Evolutionary conservation across 1,140 invertebrate species (phyloP).

Genomic region (Nephotettix cincticeps): DNA sequence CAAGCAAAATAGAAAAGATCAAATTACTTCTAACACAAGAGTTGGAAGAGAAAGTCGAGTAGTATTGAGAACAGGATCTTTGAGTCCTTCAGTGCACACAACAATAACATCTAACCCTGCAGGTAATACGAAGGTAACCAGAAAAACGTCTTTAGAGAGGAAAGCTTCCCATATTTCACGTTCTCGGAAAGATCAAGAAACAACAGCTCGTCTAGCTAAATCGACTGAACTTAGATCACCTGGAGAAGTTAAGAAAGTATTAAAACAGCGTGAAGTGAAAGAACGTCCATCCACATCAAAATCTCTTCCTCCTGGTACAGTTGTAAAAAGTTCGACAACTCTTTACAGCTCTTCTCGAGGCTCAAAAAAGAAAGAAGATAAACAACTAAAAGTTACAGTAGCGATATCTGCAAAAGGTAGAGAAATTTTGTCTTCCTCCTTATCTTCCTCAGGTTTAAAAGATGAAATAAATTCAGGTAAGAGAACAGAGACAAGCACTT

Average conservation of each 20-base stretch:
- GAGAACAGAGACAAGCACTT: slow-evolving; percentile 40
- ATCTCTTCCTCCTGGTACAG: slow-evolving; percentile 42
- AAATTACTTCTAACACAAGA: background rate
- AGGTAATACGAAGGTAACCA: background rate
- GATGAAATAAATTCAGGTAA: slow-evolving; percentile 34
- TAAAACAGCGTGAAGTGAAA: slow-evolving; percentile 48
- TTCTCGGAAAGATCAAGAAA: slow-evolving; percentile 13
- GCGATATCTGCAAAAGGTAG: slow-evolving; percentile 52
- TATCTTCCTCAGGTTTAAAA: slow-evolving; percentile 25
- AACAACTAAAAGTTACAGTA: slow-evolving; percentile 50
- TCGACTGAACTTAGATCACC: slow-evolving; percentile 58
- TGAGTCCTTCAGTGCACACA: slow-evolving; percentile 18
- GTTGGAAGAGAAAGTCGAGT: slow-evolving; percentile 5
- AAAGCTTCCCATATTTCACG: background rate
- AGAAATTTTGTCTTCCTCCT: slow-evolving; percentile 46
- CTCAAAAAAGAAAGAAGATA: slow-evolving; percentile 48
- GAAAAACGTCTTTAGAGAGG: slow-evolving; percentile 10
- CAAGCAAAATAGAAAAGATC: background rate
- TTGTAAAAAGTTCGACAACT: slow-evolving; percentile 48
- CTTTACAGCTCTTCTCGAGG: slow-evolving; percentile 46
- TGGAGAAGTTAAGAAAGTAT: slow-evolving; percentile 57
- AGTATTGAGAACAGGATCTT: slow-evolving; percentile 1
- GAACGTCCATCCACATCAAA: slow-evolving; percentile 39
- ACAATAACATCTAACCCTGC: background rate
- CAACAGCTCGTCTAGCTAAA: slow-evolving; percentile 38